Evolutionary conservation across 2,888 invertebrate species (phyloP).

Genomic region (Altica lythri): DNA sequence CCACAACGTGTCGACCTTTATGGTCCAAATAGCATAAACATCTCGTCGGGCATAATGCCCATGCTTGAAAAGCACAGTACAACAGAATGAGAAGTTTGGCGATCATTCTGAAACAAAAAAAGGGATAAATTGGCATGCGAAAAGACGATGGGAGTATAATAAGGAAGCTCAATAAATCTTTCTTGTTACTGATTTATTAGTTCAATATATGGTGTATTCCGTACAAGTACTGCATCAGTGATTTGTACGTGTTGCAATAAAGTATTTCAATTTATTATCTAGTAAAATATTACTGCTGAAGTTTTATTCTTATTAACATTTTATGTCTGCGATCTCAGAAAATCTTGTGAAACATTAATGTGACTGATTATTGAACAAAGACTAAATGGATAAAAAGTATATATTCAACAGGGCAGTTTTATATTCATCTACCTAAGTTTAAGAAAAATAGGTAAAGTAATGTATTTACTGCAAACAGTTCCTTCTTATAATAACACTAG

Average conservation of each 20-base stretch:
- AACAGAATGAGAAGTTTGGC: constrained; percentile 34
- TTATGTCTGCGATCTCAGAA: no score
- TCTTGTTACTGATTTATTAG: constrained; percentile 7
- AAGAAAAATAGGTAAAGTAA: no score
- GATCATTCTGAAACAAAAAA: constrained; percentile 45
- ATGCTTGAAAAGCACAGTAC: constrained; percentile 13
- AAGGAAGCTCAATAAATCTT: constrained; percentile 8
- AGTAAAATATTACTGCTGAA: constrained; percentile 1
- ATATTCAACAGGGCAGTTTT: no score
- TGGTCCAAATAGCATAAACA: constrained; percentile 66
- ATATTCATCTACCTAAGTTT: no score
- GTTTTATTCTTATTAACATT: no score
- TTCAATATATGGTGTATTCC: constrained; percentile 5
- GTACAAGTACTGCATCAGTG: not conserved
- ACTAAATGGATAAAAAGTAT: no score
- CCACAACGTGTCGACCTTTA: constrained; percentile 63
- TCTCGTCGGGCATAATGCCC: constrained; percentile 64
- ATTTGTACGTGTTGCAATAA: not conserved
- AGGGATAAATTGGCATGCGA: constrained; percentile 16
- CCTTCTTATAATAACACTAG: no score
- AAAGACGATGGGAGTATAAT: constrained; percentile 8
- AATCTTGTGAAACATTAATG: no score
- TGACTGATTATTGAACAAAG: no score
- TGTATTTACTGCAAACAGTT: no score
- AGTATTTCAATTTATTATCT: not conserved